A percentile compares a stretch with the other conserved stretches of the same genome.
Conservation (phyloP, 2,797 vertebrate species). For the Pantherophis vulpinus region DNA sequence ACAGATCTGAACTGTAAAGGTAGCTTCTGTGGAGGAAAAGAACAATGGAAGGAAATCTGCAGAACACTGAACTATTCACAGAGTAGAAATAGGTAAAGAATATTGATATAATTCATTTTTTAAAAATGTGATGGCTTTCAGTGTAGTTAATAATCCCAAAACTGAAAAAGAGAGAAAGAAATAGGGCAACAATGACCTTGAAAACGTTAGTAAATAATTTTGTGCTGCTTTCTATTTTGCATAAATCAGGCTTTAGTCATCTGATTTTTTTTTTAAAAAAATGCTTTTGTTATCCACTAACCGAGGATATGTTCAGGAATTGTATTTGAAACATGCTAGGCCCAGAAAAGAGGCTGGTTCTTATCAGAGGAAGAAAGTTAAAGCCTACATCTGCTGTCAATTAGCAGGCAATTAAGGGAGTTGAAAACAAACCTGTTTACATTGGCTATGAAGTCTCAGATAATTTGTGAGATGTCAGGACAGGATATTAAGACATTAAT, state of each 20-base stretch:
- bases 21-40: conserved; percentile 57
- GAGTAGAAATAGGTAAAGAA: conserved; percentile 62
- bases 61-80: conserved; percentile 59
- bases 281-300: conserved; percentile 14
- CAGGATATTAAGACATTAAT: conserved; percentile 68
- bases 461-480: conserved; percentile 70
- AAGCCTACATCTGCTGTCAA: conserved; percentile 59
- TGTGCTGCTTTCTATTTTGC: conserved; percentile 42
- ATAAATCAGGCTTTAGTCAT: conserved; percentile 33
- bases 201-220: conserved; percentile 59
- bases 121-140: conserved; percentile 49
- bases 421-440: conserved; percentile 64
- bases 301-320: neutral
- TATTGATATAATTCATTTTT: conserved; percentile 63
- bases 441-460: conserved; percentile 58
- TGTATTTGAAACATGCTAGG: conserved; percentile 22
- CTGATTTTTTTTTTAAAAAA: neutral
- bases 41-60: conserved; percentile 60
- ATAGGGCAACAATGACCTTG: conserved; percentile 51
- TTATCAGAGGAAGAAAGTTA: conserved; percentile 51
- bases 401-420: conserved; percentile 64
- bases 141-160: conserved; percentile 54
- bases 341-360: conserved; percentile 54
- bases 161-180: conserved; percentile 34
- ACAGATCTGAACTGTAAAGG: conserved; percentile 54